Evolutionary conservation across 2,888 invertebrate genomes (phyloP), one percentile per base, ranked within the genome.

Genomic region (Diarsia dahlii): DNA sequence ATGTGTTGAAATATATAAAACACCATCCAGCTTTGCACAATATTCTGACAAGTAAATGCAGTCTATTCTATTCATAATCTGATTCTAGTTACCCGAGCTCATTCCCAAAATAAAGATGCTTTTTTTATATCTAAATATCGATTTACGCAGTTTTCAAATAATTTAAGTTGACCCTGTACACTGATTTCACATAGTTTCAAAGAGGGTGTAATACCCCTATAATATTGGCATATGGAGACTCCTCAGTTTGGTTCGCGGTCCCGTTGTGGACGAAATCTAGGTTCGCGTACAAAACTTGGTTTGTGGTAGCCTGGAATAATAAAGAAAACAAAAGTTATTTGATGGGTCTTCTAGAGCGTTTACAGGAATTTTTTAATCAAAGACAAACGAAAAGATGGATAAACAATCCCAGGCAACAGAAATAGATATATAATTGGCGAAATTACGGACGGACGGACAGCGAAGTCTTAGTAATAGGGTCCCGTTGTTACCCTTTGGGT

Each of bases 201-300:
- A 52, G 13, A 10, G 77, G 48, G 20, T 77, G 67, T 46, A 76
- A 20, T 12, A 67, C 23, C 0, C 67, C 76, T 0, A 60, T 0
- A 23, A 76, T 52, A 13, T 58, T 15, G 8, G 76, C 76, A 23
- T 76, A 76, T 0, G n/a, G 67, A 15, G 78, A 9, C 3, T 76
- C 76, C 50, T 60, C 76, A 15, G 10, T 23, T 58, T 34, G 45
- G n/a, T 0, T 1, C 12, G 2, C 34, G 15, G 45, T 20, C 3
- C 8, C 34, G 12, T 12, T 6, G 45, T 45, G 45, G 18, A 58
- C 58, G 0, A 76, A 3, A 3, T 77, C 58, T 1, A 76, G 50
- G 28, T 23, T 2, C 23, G 76, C 77, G 45, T 76, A 76, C 34
- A 67, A 4, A 50, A 77, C 58, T 60, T 76, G 50, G 10, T 77